A percentile compares a stretch with the other conserved stretches of the same genome.
Evolutionary conservation across 2,888 invertebrate species (phyloP).

Genomic region (Mythimna pallens): DNA sequence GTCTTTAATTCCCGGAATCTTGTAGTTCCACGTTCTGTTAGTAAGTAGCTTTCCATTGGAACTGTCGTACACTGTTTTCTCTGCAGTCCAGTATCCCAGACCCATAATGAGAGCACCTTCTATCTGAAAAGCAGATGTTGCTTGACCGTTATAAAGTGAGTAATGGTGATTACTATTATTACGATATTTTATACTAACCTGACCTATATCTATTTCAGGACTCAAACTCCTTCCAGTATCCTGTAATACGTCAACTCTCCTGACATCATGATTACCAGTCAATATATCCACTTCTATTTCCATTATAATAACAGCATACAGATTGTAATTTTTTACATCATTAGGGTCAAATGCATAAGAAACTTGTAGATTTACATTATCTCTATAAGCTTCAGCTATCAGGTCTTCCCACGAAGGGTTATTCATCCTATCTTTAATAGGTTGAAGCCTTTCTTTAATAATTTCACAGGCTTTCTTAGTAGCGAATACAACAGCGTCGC

Average conservation of each 20-base stretch:
- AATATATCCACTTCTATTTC: background rate
- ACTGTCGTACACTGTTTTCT: conserved; percentile 92
- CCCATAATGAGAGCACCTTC: conserved; percentile 95
- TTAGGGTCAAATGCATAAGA: background rate
- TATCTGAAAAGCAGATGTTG: conserved; percentile 76
- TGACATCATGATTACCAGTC: background rate
- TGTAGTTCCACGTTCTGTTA: conserved; percentile 95
- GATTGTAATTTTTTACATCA: background rate
- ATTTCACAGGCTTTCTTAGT: background rate
- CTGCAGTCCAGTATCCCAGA: conserved; percentile 94
- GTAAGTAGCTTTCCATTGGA: conserved; percentile 93
- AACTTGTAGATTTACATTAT: background rate
- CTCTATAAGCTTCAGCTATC: background rate
- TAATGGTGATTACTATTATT: background rate
- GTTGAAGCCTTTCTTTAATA: background rate
- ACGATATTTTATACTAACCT: background rate
- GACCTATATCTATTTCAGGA: conserved; percentile 1
- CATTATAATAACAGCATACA: background rate
- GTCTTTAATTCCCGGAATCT: conserved; percentile 94
- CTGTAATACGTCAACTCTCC: background rate
- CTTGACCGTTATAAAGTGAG: background rate
- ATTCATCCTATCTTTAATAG: background rate
- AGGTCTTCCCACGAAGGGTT: background rate
- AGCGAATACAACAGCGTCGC: background rate
- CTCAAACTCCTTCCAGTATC: background rate